These are phyloP conservation scores for Trichechus manatus DNA, from an alignment of 2,113 vertebrate species.

Conservation along the genomic window DNA sequence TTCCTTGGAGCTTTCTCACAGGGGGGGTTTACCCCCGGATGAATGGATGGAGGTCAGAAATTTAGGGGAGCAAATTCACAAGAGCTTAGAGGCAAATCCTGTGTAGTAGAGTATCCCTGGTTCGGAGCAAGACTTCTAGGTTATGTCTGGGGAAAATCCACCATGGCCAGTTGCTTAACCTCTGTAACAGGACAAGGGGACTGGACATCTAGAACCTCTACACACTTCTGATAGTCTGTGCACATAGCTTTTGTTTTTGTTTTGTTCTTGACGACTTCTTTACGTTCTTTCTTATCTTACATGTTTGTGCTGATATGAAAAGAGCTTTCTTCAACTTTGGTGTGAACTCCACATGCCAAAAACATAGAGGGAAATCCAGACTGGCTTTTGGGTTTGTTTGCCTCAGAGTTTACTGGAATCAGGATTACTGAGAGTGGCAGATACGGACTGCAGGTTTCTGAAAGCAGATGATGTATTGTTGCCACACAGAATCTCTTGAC, in stretches of 20 bases:
- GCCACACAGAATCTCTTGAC: fast-evolving
- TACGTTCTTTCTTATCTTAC: neutral
- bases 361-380: neutral
- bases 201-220: neutral
- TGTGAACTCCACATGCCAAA: neutral
- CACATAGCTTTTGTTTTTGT: too few species aligned
- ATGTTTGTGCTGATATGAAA: neutral
- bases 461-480: fast-evolving
- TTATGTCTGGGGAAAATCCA: neutral
- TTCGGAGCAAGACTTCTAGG: neutral
- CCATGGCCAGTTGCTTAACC: fast-evolving
- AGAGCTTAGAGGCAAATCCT: neutral
- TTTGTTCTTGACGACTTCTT: too few species aligned
- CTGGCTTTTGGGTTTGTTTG: neutral
- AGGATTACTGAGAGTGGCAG: neutral
- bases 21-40: neutral
- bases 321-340: neutral
- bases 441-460: fast-evolving
- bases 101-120: neutral
- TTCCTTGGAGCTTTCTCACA: too few species aligned
- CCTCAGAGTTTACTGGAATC: neutral
- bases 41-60: neutral
- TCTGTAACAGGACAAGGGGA: neutral
- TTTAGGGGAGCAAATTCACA: too few species aligned
- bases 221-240: neutral